Percentiles rank a stretch among this genome's conserved stretches.
phyloP scores from a whole-genome alignment of 2,888 invertebrate species.

The Dexiosoma caninum region DNA sequence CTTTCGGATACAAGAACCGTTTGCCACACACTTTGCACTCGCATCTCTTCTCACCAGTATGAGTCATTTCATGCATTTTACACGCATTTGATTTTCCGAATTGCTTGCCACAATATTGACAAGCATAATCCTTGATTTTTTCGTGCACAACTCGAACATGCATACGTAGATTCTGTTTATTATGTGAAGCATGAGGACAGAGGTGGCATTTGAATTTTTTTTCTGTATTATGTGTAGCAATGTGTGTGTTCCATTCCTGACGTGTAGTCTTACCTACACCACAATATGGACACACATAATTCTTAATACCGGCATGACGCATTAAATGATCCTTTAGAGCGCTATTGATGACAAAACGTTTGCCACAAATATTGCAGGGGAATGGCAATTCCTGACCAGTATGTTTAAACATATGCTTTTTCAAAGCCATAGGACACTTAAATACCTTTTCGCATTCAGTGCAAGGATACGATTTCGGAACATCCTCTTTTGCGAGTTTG shows the following conservation, averaged over 20 bases:
- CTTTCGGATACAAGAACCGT: constrained; percentile 74
- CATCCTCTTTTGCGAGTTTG: constrained; percentile 69
- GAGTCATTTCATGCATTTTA: constrained; percentile 74
- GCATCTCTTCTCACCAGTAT: constrained; percentile 74
- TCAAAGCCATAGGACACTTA: constrained; percentile 74
- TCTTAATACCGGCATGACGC: constrained; percentile 76
- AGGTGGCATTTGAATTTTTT: constrained; percentile 75
- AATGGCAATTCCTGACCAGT: constrained; percentile 75
- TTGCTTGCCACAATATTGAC: constrained; percentile 74
- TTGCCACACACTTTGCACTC: constrained; percentile 74
- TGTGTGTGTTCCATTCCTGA: constrained; percentile 75
- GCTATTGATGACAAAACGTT: constrained; percentile 74
- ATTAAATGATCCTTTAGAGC: constrained; percentile 75
- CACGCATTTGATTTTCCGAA: constrained; percentile 74
- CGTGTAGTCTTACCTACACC: constrained; percentile 75
- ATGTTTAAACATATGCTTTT: constrained; percentile 75
- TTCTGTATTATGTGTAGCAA: constrained; percentile 75
- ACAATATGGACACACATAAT: constrained; percentile 75
- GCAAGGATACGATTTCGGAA: constrained; percentile 73
- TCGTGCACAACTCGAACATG: constrained; percentile 74
- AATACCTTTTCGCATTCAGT: constrained; percentile 75
- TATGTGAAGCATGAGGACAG: constrained; percentile 75
- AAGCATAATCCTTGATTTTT: constrained; percentile 74
- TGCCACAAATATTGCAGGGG: constrained; percentile 75
- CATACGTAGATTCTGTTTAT: constrained; percentile 73